These are phyloP conservation scores for Limnephilus marmoratus DNA, from an alignment of 2,888 invertebrate genomes.

Conservation along the genomic window DNA sequence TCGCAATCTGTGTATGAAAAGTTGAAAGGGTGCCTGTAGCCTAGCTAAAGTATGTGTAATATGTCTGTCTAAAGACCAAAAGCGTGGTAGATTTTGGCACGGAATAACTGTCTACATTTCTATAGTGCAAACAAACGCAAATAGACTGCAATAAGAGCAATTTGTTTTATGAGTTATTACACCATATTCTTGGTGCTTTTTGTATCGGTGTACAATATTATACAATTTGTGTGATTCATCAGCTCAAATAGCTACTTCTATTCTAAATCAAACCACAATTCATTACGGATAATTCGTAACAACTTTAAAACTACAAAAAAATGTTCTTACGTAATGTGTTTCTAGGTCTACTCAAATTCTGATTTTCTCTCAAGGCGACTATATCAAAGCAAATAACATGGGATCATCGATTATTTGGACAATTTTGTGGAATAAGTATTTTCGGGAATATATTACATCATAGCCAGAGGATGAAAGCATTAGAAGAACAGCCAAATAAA, in stretches of 20 bases:
- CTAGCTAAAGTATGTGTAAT: not conserved
- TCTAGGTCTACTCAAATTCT: not conserved
- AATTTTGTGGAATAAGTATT: not conserved
- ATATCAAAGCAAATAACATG: not conserved
- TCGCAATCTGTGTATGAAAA: not conserved
- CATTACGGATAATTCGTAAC: not conserved
- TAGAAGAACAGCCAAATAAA: slow-evolving; percentile 61
- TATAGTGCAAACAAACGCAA: not conserved
- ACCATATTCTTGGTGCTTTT: not conserved
- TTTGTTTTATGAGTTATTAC: not conserved
- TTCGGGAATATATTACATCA: not conserved
- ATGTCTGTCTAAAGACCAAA: not conserved
- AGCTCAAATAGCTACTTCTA: not conserved
- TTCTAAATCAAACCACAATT: not conserved
- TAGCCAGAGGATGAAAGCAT: slow-evolving; percentile 42
- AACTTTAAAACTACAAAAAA: not conserved
- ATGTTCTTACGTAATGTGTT: not conserved
- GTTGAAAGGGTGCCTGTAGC: not conserved
- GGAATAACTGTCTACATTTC: not conserved
- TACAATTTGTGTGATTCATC: not conserved
- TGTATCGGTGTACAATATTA: not conserved
- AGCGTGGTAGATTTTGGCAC: not conserved
- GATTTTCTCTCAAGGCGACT: not conserved
- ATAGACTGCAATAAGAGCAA: not conserved
- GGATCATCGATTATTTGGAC: not conserved